Conservation (phyloP, 35 echinoderm and acorn worm genomes). For the Eucidaris tribuloides region DNA sequence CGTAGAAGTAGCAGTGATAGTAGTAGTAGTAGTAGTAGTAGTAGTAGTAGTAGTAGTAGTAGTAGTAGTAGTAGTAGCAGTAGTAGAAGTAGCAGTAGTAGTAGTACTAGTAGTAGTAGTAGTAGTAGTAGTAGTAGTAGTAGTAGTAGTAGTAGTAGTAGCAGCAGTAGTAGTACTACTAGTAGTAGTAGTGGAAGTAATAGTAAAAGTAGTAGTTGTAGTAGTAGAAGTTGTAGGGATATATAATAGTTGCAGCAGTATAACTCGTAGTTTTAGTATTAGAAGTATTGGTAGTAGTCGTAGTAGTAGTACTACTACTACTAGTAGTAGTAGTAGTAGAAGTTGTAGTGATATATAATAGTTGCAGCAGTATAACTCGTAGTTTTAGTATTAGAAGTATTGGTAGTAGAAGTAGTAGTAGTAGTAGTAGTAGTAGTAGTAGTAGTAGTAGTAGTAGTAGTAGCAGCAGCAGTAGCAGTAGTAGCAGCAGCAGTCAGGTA, state of each 20-base stretch:
- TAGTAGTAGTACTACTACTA: neutral
- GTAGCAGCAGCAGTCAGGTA: neutral
- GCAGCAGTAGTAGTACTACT: no score
- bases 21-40: neutral
- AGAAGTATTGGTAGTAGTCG: no score
- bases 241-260: no score
- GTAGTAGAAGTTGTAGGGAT: neutral
- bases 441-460: neutral
- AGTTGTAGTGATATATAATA: neutral
- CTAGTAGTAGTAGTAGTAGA: neutral
- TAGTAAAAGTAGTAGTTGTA: no score
- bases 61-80: neutral
- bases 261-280: no score
- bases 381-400: no score
- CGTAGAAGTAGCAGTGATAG: neutral
- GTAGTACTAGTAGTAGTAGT: neutral
- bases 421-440: neutral
- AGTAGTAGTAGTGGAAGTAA: no score
- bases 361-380: no score
- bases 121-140: neutral
- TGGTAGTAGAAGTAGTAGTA: no score
- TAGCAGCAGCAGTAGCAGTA: neutral
- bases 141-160: neutral
- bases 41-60: neutral
- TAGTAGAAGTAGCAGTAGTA: neutral